Evolutionary conservation across 2,113 vertebrate species (phyloP).

Genomic region (Hippoglossus stenolepis): DNA sequence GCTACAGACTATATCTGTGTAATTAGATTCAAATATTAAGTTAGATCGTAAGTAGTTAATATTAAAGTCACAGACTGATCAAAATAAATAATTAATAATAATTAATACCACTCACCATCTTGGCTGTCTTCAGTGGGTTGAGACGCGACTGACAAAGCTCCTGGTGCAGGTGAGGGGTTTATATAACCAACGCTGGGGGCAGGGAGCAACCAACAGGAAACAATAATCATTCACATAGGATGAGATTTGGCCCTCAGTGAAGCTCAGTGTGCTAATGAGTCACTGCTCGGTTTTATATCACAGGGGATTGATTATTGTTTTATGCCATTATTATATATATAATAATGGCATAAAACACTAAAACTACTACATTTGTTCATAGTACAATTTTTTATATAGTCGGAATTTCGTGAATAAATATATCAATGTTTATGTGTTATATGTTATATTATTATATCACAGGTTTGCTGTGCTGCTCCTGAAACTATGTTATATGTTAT

Average conservation of each 20-base stretch:
- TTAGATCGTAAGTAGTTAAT: neutral
- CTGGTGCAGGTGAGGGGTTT: conserved; percentile 40
- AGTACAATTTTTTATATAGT: too few species aligned
- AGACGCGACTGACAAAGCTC: conserved; percentile 14
- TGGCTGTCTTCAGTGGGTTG: conserved; percentile 51
- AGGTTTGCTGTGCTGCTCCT: neutral
- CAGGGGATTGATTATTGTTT: too few species aligned
- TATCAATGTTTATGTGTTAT: too few species aligned
- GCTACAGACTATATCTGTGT: neutral
- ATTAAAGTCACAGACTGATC: neutral
- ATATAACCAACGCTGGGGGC: conserved; percentile 31
- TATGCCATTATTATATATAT: too few species aligned
- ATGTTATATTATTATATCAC: too few species aligned
- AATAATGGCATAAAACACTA: too few species aligned
- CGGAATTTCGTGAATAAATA: too few species aligned
- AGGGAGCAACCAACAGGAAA: neutral
- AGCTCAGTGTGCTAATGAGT: neutral
- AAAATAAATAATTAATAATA: too few species aligned
- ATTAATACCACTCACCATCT: conserved; percentile 64
- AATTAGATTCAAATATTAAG: neutral
- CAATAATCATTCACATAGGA: neutral
- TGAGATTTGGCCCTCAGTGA: neutral
- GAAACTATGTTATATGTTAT: too few species aligned
- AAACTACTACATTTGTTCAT: too few species aligned
- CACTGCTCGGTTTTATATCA: neutral